Evolutionary conservation across 2,888 invertebrate genomes (phyloP), one percentile per base, ranked within the genome.

Genomic region (Palloptera scutellata): DNA sequence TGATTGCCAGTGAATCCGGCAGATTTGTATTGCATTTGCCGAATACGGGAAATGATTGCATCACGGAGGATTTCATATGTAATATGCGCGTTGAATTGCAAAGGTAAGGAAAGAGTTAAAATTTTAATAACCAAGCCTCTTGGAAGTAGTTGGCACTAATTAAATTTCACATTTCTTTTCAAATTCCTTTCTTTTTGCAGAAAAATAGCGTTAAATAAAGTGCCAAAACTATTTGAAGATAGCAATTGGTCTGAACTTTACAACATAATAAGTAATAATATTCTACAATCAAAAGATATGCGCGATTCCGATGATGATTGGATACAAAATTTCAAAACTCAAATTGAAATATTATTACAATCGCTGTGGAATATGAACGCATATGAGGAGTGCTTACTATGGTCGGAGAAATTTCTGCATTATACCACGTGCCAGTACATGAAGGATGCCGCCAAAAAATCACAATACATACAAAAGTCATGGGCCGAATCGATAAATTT

Each of bases 371-470:
- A 63, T 64, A 59, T 71, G 54, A 10, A 19, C 12, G 70, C 70
- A 5, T 70, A 66, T 64, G 73, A 73, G 74, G 89, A 90, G 57
- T 92, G 93, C 78, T 89, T 92, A 70, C 86, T 89, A 72, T 95
- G 94, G 94, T 89, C 91, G 1, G 91, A 95, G 75, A 89, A 88
- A 64, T 92, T 91, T 76, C 86, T 94, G 20, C 88, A 92, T 79
- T 94, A 94, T 85, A 88, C 91, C 1, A 86, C 93, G 62, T 88
- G 89, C 62, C 89, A 90, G 81, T 90, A 89, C 77, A 86, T 89
- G 19, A 83, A 81, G 71, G 76, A 86, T 78, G 77, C 85, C 30
- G 30, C 30, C 30, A 30, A 30, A 71, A 83, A 81, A 72, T 82
- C 88, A 41, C 72, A 76, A 9, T 20, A 40, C 3, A 67, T 66